Evolutionary conservation across 2,113 vertebrate genomes (phyloP).

Genomic region (Podilymbus podiceps): DNA sequence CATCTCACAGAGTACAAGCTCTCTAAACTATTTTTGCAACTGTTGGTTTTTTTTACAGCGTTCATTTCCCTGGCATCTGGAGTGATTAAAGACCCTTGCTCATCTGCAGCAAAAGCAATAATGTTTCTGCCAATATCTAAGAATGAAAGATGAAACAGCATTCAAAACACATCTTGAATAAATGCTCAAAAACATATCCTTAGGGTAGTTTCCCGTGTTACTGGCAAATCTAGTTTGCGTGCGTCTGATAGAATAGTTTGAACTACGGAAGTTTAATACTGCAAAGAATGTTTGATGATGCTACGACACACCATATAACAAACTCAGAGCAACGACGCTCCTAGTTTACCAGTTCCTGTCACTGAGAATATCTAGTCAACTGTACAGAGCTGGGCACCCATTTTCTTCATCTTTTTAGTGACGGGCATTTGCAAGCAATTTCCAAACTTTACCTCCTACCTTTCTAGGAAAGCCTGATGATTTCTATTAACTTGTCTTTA

Average conservation of each 20-base stretch:
- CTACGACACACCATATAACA: constrained; percentile 58
- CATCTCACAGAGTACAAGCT: background rate
- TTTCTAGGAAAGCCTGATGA: background rate
- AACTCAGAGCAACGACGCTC: background rate
- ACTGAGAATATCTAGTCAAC: background rate
- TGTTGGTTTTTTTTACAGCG: background rate
- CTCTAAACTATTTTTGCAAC: background rate
- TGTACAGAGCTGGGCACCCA: background rate
- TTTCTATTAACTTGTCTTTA: background rate
- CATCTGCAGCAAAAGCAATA: constrained; percentile 68
- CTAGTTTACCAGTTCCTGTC: background rate
- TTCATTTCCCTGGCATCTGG: constrained; percentile 41
- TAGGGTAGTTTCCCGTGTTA: constrained; percentile 69
- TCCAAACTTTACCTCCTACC: background rate
- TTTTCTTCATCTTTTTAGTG: background rate
- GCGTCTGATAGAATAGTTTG: constrained; percentile 68
- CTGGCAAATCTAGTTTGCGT: constrained; percentile 66
- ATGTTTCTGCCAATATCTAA: constrained; percentile 62
- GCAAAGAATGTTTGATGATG: constrained; percentile 66
- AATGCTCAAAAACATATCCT: constrained; percentile 70
- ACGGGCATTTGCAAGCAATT: background rate
- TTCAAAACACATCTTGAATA: constrained; percentile 72
- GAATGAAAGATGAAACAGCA: constrained; percentile 69
- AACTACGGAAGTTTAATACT: constrained; percentile 69
- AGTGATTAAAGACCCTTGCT: constrained; percentile 55